Percentiles rank a stretch among this genome's conserved stretches.
Evolutionary conservation across 2,888 invertebrate species (phyloP).

Genomic region (Calephelis perditalis): DNA sequence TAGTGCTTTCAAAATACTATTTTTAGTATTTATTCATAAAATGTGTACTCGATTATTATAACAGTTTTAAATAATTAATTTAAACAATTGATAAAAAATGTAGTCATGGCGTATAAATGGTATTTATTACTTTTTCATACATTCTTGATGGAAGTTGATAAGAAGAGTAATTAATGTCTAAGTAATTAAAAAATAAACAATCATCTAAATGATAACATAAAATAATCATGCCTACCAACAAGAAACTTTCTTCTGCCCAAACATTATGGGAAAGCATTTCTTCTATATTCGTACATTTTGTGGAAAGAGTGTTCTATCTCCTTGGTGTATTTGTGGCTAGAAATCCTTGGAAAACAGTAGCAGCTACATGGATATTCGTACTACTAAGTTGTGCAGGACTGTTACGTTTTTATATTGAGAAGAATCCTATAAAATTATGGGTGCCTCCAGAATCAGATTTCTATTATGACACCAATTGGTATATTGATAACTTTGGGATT

Average conservation of each 20-base stretch:
- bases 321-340: constrained; percentile 80
- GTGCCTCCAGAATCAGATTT: constrained; percentile 85
- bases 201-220: not conserved
- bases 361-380: constrained; percentile 74
- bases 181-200: too few species aligned
- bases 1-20: too few species aligned
- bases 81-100: not conserved
- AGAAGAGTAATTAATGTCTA: not conserved
- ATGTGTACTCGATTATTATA: too few species aligned
- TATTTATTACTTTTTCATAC: not conserved
- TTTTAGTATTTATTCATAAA: too few species aligned
- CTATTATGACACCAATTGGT: constrained; percentile 83
- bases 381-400: constrained; percentile 80
- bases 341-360: constrained; percentile 80
- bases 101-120: not conserved
- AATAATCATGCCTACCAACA: constrained; percentile 49
- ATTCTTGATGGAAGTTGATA: not conserved
- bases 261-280: constrained; percentile 62
- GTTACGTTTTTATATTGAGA: constrained; percentile 83
- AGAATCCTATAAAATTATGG: constrained; percentile 87
- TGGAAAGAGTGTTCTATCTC: constrained; percentile 68
- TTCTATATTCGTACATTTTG: constrained; percentile 59
- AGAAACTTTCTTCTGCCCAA: constrained; percentile 52
- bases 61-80: too few species aligned
- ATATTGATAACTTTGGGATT: constrained; percentile 81